A percentile compares a stretch with the other conserved stretches of the same genome.
Conservation (phyloP, 2,888 invertebrate species). For the Cheilosia vulpina region DNA sequence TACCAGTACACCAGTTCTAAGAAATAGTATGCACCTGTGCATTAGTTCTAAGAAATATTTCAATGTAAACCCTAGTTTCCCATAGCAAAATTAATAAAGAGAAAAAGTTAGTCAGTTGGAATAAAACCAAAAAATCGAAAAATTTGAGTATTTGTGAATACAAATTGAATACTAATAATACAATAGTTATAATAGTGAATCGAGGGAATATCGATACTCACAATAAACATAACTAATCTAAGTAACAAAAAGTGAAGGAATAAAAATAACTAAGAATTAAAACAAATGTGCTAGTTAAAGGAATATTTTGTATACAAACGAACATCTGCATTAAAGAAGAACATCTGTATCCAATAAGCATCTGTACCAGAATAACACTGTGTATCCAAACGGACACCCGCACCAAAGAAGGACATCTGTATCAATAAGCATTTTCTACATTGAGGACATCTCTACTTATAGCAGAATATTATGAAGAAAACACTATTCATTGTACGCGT, state of each 20-base stretch:
- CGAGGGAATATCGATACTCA: not conserved
- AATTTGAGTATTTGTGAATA: not conserved
- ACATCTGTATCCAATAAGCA: not conserved
- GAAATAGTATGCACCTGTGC: not conserved
- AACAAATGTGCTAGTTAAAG: not conserved
- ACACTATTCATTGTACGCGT: not conserved
- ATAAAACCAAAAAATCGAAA: not conserved
- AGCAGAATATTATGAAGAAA: conserved; percentile 1
- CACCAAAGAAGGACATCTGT: not conserved
- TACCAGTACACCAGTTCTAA: not conserved
- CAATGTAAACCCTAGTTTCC: not conserved
- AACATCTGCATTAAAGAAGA: not conserved
- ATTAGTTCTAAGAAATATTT: not conserved
- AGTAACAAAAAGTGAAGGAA: not conserved
- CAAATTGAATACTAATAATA: not conserved
- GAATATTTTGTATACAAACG: not conserved
- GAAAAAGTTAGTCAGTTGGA: not conserved
- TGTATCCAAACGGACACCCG: not conserved
- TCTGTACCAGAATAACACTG: not conserved
- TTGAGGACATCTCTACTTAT: not conserved
- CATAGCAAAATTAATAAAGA: not conserved
- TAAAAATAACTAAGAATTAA: too few relatives aligned
- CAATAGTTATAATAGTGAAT: not conserved
- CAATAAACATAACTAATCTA: not conserved
- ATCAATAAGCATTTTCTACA: not conserved